Conservation (phyloP, 2,113 vertebrate genomes). For the Brachionichthys hirsutus region DNA sequence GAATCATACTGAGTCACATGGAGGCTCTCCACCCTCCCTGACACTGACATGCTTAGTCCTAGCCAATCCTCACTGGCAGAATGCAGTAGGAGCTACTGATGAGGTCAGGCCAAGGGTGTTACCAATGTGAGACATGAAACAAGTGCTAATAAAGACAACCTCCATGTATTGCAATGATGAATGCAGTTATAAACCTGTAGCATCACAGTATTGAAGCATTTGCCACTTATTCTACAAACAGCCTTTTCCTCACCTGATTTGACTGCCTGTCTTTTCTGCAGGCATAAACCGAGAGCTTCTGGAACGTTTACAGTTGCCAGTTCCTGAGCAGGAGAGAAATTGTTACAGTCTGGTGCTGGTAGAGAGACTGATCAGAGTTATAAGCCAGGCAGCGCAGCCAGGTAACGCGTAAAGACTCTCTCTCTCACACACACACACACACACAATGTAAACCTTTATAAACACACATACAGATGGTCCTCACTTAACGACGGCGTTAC, state of each 20-base stretch:
- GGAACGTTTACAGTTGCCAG: conserved; percentile 89
- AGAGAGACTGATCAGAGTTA: conserved; percentile 92
- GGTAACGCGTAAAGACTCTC: conserved; percentile 71
- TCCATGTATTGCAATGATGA: background rate
- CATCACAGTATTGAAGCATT: background rate
- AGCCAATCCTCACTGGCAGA: too few species aligned
- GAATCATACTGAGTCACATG: too few species aligned
- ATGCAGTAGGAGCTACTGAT: too few species aligned
- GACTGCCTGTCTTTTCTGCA: conserved; percentile 43
- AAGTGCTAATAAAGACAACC: background rate
- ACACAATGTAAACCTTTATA: background rate
- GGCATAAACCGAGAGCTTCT: conserved; percentile 90
- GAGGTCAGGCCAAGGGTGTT: too few species aligned
- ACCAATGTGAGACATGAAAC: too few species aligned
- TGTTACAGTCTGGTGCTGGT: conserved; percentile 90
- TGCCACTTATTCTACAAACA: background rate
- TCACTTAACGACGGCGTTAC: too few species aligned
- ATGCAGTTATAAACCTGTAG: background rate
- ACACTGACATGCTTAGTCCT: too few species aligned
- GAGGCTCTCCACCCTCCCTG: too few species aligned
- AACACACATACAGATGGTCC: conserved; percentile 1
- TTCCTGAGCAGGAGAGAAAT: conserved; percentile 82
- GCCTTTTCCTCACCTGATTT: background rate
- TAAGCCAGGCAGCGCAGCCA: conserved; percentile 90
- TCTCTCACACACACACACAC: background rate